Conservation (phyloP, 2,113 vertebrate species). For the Channa argus region DNA sequence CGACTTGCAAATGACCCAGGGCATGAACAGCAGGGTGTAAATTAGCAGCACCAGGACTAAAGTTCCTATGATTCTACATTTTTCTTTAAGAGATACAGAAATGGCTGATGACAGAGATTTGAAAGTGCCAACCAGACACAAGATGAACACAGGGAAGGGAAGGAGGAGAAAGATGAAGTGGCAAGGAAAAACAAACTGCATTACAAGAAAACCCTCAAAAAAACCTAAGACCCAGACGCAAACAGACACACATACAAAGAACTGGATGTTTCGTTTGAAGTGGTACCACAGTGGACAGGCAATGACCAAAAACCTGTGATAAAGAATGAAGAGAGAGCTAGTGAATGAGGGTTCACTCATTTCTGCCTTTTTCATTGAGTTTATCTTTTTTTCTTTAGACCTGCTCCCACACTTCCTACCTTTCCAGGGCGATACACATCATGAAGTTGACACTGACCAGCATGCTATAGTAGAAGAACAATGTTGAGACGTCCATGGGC, state of each 20-base stretch:
- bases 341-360: no score
- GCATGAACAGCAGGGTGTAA: no score
- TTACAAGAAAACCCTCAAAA: no score
- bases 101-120: constrained; percentile 10
- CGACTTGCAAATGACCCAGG: not conserved
- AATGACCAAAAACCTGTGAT: constrained; percentile 22
- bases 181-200: no score
- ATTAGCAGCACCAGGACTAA: constrained; percentile 3
- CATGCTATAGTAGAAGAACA: fast-evolving
- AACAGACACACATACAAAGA: not conserved
- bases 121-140: constrained; percentile 22
- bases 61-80: constrained; percentile 3
- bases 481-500: no score
- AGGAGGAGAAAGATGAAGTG: not conserved
- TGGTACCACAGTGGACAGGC: constrained; percentile 10
- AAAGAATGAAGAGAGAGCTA: not conserved
- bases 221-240: not conserved
- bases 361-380: no score
- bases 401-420: not conserved
- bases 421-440: constrained; percentile 25
- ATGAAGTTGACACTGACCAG: not conserved
- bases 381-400: not conserved
- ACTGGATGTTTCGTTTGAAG: not conserved
- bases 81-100: constrained; percentile 10
- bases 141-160: constrained; percentile 18